Base-by-base conservation (phyloP, 2,797 vertebrate species). In the Ctenochaetus hawaiiensis region DNA sequence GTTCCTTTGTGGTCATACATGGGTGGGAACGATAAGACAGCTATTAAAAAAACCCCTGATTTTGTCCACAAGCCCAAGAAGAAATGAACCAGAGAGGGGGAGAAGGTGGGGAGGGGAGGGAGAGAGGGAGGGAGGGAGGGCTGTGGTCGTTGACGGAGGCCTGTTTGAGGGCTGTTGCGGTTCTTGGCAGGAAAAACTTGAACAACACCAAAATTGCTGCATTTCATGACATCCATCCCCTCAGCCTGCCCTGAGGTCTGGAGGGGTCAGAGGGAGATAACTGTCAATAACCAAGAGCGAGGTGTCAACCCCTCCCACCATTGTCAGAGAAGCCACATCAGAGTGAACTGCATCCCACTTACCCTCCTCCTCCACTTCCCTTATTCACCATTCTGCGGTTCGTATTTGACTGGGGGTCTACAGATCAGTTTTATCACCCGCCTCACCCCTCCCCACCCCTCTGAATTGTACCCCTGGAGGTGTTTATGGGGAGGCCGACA, bases 401-500 rank as follows among this genome's bases (percentile, higher is more conserved):
- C 88, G 81, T 91, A 59, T 90, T 90, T 90, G 90, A 89, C 87
- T 82, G 77, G 89, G 77, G 85, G 88, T 86, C 86, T 70, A 47
- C 87, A 87, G 87, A 73, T 87, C 56, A 18, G 77, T 87, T 92
- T 92, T 91, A 92, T 87, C 85, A 78, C 88, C 81, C 75, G 6
- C 65, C 66, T 66, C 65, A 53, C 54, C 81, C 80, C 76, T 64
- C 83, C 79, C 83, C 53, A 54, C 43, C 80, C 56, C 73, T 56
- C 69, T 84, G 79, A 91, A 94, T 94, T 93, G 90, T 92, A 84
- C 89, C 93, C 93, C 91, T 66, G 41, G 84, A 94, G 94, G 94
- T 93, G 94, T 96, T 96, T 96, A 96, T 90, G 92, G 87, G 90
- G 71, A 86, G 90, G 88, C 90, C 77, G 87, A 92, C 95, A 95